Percentiles rank a stretch among this genome's conserved stretches.
Conservation (phyloP, 1,140 invertebrate genomes). For the Leptinotarsa texana region DNA sequence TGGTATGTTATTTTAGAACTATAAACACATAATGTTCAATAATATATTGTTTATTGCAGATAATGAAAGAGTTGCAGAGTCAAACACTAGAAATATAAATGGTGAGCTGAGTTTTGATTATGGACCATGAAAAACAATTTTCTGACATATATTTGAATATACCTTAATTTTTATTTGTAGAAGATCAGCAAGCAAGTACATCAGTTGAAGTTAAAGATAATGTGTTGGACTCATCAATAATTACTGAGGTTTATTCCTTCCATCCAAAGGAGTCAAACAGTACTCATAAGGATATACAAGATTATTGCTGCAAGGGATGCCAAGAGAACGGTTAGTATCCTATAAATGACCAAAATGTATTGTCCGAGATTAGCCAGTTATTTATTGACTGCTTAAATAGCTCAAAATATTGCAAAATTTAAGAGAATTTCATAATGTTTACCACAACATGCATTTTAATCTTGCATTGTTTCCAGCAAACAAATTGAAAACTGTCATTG, state of each 20-base stretch:
- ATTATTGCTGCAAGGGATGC: constrained; percentile 1
- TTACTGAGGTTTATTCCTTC: neutral
- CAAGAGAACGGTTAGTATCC: neutral
- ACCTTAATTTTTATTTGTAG: neutral
- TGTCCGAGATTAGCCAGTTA: neutral
- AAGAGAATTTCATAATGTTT: neutral
- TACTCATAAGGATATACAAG: neutral
- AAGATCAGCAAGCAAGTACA: neutral
- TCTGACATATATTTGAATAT: neutral
- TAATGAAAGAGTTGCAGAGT: constrained; percentile 1
- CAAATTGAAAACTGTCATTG: constrained; percentile 17
- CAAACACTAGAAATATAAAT: neutral
- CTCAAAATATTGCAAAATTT: constrained; percentile 10
- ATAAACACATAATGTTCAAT: neutral
- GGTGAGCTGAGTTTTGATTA: constrained; percentile 3
- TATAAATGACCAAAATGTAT: constrained; percentile 9
- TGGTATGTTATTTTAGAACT: constrained; percentile 10
- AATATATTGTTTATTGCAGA: neutral
- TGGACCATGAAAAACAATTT: neutral
- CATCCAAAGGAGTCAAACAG: neutral
- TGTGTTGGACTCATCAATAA: neutral
- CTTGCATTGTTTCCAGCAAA: constrained; percentile 15
- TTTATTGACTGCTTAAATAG: neutral
- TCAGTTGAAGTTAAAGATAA: neutral
- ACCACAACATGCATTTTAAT: constrained; percentile 13